Percentiles rank a stretch among this genome's conserved stretches.
Evolutionary conservation across 2,888 invertebrate genomes (phyloP).

Genomic region (Drosophila maculinotata): DNA sequence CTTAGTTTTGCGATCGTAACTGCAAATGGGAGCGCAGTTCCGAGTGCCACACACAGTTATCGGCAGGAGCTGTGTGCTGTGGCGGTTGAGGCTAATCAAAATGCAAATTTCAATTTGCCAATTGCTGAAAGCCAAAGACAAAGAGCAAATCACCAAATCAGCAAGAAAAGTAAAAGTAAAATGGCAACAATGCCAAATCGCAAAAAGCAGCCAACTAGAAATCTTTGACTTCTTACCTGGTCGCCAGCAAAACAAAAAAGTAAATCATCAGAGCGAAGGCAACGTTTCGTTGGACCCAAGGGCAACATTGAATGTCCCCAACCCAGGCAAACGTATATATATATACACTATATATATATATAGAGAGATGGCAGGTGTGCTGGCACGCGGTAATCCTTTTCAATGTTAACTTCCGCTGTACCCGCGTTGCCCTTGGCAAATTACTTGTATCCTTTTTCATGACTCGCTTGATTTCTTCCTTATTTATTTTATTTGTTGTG

Average conservation of each 20-base stretch:
- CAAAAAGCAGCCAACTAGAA: slow-evolving; percentile 56
- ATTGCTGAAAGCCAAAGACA: slow-evolving; percentile 42
- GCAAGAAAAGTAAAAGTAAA: slow-evolving; percentile 4
- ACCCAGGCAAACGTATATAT: slow-evolving; percentile 34
- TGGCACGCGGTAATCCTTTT: slow-evolving; percentile 75
- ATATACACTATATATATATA: background rate
- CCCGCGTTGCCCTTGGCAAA: slow-evolving; percentile 75
- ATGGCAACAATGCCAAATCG: slow-evolving; percentile 56
- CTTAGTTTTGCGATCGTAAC: slow-evolving; percentile 20
- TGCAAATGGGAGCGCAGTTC: slow-evolving; percentile 53
- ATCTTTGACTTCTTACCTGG: slow-evolving; percentile 79
- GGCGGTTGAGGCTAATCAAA: slow-evolving; percentile 69
- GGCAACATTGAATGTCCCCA: slow-evolving; percentile 58
- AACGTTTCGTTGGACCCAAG: slow-evolving; percentile 49
- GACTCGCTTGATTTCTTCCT: slow-evolving; percentile 64
- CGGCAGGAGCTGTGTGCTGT: slow-evolving; percentile 5
- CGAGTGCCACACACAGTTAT: slow-evolving; percentile 32
- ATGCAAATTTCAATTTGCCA: slow-evolving; percentile 80
- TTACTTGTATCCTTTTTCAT: slow-evolving; percentile 79
- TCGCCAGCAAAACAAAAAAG: slow-evolving; percentile 14
- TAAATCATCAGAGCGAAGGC: slow-evolving; percentile 51
- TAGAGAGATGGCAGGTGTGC: slow-evolving; percentile 15
- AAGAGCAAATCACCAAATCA: slow-evolving; percentile 28
- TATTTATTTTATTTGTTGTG: slow-evolving; percentile 18
- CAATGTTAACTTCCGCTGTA: slow-evolving; percentile 77